Evolutionary conservation across 2,888 invertebrate genomes (phyloP), one percentile per base, ranked within the genome.

Genomic region (Octonoba sinensis): DNA sequence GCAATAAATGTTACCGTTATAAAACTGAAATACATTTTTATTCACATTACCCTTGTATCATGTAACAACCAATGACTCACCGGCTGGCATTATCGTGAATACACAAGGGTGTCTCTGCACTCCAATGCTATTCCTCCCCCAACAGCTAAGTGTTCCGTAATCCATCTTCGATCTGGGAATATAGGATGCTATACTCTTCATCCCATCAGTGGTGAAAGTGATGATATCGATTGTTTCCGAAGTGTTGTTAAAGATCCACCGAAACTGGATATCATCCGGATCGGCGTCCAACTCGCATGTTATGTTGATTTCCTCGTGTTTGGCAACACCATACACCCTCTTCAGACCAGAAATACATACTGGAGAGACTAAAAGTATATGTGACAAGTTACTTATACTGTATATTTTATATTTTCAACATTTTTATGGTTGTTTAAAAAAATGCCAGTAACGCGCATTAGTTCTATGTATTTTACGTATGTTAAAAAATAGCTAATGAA

Each of bases 181-280:
- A 57, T 86, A 86, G 0, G 83, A 82, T 20, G 86, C 85, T 4
- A 84, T 84, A 66, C 83, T 83, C 15, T 62, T 49, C 4, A 79
- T 83, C 1, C 67, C 65, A 4, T 47, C 20, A 8, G 51, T 79
- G 60, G 36, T 74, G 47, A 75, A 79, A 4, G 78, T 72, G 3
- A 83, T 66, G 36, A 83, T 75, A 24, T 79, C 83, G 20, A 83
- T 60, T n/a, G 59, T 75, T 66, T 83, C 83, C 6, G 75, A 79
- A 20, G 95, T 94, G 89, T 95, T 96, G 90, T 96, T 96, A 91
- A 96, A 96, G 90, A 95, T 95, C 96, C 96, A 96, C 86, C 94
- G 93, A 90, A 96, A 96, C 87, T 92, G 93, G 86, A 94, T 93
- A 72, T 86, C 85, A 13, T 83, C 70, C 8, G 86, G 86, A 67